Conservation (phyloP, 2,113 vertebrate genomes). For the Embiotoca jacksoni region DNA sequence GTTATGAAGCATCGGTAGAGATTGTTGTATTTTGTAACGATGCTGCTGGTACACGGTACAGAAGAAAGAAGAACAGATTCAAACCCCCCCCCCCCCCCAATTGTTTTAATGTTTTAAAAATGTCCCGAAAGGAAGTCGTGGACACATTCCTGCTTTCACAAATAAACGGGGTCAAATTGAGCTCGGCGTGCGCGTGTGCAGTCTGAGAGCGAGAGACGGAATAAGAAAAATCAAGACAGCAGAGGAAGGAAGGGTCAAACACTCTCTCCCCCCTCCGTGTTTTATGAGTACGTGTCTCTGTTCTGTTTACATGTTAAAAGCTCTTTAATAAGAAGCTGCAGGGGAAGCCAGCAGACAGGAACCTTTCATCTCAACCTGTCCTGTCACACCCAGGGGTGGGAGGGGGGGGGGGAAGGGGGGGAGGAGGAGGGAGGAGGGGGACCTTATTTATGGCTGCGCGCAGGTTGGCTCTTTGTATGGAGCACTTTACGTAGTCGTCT, state of each 20-base stretch:
- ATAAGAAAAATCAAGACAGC: conserved; percentile 18
- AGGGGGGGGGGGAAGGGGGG: conserved; percentile 15
- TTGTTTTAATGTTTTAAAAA: background rate
- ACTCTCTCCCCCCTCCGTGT: conserved; percentile 32
- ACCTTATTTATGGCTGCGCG: conserved; percentile 78
- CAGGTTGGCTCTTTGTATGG: conserved; percentile 65
- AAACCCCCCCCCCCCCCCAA: too few relatives aligned
- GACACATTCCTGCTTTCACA: too few relatives aligned
- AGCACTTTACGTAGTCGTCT: conserved; percentile 58
- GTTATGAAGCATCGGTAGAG: too few relatives aligned
- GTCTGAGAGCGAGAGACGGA: conserved; percentile 3
- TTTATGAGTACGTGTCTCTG: conserved; percentile 76
- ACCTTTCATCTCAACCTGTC: conserved; percentile 83
- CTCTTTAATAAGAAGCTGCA: conserved; percentile 80
- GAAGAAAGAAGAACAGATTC: too few relatives aligned
- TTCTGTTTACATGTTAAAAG: conserved; percentile 83
- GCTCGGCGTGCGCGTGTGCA: background rate
- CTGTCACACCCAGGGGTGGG: conserved; percentile 65
- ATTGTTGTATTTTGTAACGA: too few relatives aligned
- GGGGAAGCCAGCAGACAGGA: conserved; percentile 68
- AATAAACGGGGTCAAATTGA: too few relatives aligned
- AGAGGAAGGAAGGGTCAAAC: conserved; percentile 19
- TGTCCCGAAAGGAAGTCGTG: background rate
- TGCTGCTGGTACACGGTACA: too few relatives aligned
- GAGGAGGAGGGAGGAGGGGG: conserved; percentile 25